These are phyloP conservation scores for Epizoanthus fatuus DNA, from an alignment of 92 coral and sea anemone genomes.

Conservation along the genomic window DNA sequence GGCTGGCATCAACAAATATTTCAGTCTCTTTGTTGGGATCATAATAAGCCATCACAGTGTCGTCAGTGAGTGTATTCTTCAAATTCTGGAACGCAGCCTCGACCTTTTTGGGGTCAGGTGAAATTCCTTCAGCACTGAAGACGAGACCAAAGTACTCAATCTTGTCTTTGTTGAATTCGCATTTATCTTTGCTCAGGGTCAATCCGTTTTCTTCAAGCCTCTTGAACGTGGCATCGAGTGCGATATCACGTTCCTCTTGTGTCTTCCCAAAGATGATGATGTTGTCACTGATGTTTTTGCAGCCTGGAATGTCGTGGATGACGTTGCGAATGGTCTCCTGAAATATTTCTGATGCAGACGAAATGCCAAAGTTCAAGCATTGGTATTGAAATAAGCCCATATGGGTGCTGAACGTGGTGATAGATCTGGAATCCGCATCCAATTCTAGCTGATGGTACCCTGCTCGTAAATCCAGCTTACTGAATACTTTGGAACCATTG, in stretches of 20 bases:
- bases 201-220: constrained; percentile 13
- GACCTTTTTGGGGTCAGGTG: no score
- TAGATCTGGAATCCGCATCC: constrained; percentile 38
- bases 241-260: constrained; percentile 25
- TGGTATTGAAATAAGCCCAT: constrained; percentile 40
- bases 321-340: constrained; percentile 19
- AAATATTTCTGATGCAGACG: constrained; percentile 42
- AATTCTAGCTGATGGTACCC: constrained; percentile 60
- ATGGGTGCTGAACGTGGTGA: constrained; percentile 56
- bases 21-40: no score
- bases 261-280: constrained; percentile 22
- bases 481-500: constrained; percentile 58
- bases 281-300: constrained; percentile 17
- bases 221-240: constrained; percentile 8
- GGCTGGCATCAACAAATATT: no score
- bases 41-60: no score
- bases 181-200: constrained; percentile 20
- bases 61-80: no score
- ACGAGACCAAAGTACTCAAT: neutral
- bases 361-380: constrained; percentile 29
- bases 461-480: constrained; percentile 53
- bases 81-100: no score
- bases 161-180: neutral
- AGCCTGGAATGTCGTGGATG: constrained; percentile 26
- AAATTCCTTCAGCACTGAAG: neutral